Conservation (phyloP, 2,797 vertebrate genomes). For the Acrocephalus scirpaceus region DNA sequence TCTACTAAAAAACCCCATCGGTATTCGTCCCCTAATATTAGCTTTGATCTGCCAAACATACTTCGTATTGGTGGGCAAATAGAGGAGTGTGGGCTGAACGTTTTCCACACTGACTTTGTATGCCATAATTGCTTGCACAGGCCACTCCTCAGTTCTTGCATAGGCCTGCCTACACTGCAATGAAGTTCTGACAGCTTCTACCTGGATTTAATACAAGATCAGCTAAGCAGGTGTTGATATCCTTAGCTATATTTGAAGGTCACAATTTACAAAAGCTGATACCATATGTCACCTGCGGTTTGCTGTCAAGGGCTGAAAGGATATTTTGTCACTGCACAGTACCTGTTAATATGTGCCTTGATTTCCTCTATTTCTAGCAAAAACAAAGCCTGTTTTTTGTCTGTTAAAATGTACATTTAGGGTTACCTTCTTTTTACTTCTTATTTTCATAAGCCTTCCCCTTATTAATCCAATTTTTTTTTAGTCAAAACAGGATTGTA, state of each 20-base stretch:
- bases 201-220: constrained; percentile 2
- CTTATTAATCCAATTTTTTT: background rate
- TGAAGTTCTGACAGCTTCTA: constrained; percentile 9
- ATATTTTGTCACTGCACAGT: background rate
- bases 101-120: constrained; percentile 19
- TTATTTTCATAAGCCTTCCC: background rate
- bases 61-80: constrained; percentile 30
- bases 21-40: constrained; percentile 24
- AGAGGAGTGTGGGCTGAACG: constrained; percentile 15
- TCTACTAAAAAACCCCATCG: background rate
- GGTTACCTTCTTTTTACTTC: background rate
- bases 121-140: background rate
- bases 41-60: constrained; percentile 37
- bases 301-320: background rate
- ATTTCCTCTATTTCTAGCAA: background rate
- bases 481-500: background rate
- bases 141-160: constrained; percentile 27
- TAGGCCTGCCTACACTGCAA: constrained; percentile 30
- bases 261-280: background rate
- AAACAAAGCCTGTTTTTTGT: background rate
- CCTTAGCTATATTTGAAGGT: background rate
- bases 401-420: background rate
- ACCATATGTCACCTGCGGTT: background rate
- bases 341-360: background rate
- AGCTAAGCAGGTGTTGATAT: constrained; percentile 22